Evolutionary conservation across 2,888 invertebrate genomes (phyloP).

Genomic region (Machimus atricapillus): DNA sequence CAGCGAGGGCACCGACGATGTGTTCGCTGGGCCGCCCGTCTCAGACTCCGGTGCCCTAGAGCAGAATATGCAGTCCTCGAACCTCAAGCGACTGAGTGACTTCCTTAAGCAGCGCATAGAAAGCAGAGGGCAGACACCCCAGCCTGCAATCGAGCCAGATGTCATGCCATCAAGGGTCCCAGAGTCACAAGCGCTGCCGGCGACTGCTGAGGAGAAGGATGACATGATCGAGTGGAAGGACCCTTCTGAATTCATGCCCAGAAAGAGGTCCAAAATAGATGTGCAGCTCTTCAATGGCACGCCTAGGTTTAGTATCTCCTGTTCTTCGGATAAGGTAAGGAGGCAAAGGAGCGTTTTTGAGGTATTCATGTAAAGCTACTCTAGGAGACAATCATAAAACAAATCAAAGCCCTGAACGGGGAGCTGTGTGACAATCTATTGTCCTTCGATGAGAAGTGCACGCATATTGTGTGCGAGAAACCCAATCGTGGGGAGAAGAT

Average conservation of each 20-base stretch:
- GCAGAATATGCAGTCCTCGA: background rate
- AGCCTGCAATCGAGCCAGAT: constrained; percentile 48
- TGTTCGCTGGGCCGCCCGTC: no score
- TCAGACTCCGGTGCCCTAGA: background rate
- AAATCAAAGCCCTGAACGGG: constrained; percentile 45
- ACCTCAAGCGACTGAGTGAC: constrained; percentile 57
- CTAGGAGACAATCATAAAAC: constrained; percentile 24
- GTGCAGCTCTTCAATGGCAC: constrained; percentile 55
- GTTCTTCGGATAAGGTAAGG: constrained; percentile 54
- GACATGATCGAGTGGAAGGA: constrained; percentile 77
- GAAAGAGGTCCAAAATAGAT: constrained; percentile 50
- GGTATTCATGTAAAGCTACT: no score
- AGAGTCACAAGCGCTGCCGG: constrained; percentile 13
- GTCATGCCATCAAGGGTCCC: background rate
- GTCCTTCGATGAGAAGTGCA: constrained; percentile 70
- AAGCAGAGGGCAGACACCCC: constrained; percentile 47
- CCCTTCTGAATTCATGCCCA: constrained; percentile 59
- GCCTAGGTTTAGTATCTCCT: constrained; percentile 59
- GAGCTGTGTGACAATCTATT: constrained; percentile 55
- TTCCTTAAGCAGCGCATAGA: constrained; percentile 57
- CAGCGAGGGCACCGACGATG: background rate
- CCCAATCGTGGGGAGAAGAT: constrained; percentile 86
- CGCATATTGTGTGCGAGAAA: constrained; percentile 80
- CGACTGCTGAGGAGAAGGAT: constrained; percentile 61
- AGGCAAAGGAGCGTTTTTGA: no score